These are phyloP conservation scores for Siderastrea radians DNA, from an alignment of 92 coral and sea anemone species.

Conservation along the genomic window DNA sequence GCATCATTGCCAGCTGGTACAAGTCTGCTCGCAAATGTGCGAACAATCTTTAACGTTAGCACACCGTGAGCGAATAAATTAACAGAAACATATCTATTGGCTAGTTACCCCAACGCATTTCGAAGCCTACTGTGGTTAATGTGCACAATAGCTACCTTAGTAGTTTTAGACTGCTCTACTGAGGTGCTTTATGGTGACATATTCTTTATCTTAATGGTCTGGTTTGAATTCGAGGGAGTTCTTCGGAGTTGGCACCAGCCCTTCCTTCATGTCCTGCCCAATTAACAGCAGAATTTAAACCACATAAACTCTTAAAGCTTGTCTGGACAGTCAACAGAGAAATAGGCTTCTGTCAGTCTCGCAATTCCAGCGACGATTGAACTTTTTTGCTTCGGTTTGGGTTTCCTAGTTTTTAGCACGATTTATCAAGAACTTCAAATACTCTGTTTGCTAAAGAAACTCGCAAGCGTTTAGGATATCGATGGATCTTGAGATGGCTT, in stretches of 20 bases:
- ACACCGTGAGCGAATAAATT: too few relatives aligned
- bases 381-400: slow-evolving; percentile 1
- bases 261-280: slow-evolving; percentile 26
- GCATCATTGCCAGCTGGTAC: too few relatives aligned
- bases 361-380: slow-evolving; percentile 26
- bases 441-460: slow-evolving; percentile 27
- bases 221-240: slow-evolving; percentile 31
- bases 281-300: slow-evolving; percentile 13
- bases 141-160: slow-evolving; percentile 31
- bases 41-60: too few relatives aligned
- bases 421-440: slow-evolving; percentile 41
- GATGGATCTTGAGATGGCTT: slow-evolving; percentile 31
- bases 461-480: slow-evolving; percentile 36
- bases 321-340: slow-evolving; percentile 13
- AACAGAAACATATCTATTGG: too few relatives aligned
- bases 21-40: too few relatives aligned
- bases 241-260: slow-evolving; percentile 29
- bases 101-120: too few relatives aligned
- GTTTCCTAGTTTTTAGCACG: slow-evolving; percentile 34
- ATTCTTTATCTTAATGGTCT: slow-evolving; percentile 26
- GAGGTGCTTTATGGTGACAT: slow-evolving; percentile 25
- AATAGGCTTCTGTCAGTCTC: slow-evolving; percentile 20
- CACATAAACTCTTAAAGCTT: slow-evolving; percentile 27
- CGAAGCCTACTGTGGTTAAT: too few relatives aligned
- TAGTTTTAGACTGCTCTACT: slow-evolving; percentile 20